Base-by-base conservation (phyloP, 2,888 invertebrate species). In the Drosophila paranaensis region DNA sequence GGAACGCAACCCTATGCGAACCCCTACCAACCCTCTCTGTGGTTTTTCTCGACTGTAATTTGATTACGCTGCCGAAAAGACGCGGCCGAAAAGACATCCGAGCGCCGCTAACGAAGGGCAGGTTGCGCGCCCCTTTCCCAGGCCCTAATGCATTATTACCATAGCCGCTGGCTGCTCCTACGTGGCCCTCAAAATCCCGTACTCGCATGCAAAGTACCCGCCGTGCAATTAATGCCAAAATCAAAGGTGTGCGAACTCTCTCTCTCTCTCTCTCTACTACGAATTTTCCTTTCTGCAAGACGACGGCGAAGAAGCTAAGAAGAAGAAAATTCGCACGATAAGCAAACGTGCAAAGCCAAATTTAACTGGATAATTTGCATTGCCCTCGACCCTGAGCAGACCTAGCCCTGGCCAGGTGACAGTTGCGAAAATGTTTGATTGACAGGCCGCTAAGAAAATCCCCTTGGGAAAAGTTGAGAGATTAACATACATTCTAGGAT, bases 21-120 rank as follows among this genome's bases (percentile, higher is more conserved):
- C 20, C 53, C 58, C 42, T 54, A 48, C 50, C 13, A 14, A 30
- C 68, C 86, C 74, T 60, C 50, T 43, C 78, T 83, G 89, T 68
- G 87, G 87, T 79, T 79, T 79, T 43, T 35, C 43, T 14, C 42
- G 53, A 45, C 54, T 79, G 84, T 84, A 84, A 84, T 84, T 84
- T 89, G 84, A 84, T 84, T 89, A 84, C 84, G 67, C 50, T 50
- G 50, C 27, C 70, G 51, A 53, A 50, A 76, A 72, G 60, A 66
- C 60, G 86, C 77, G 54, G 81, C 74, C 71, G 68, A 84, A 76
- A 74, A 64, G 63, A 68, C 66, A 67, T 57, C 50, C 40, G 50
- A 60, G 40, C 56, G 69, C 25, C 50, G 48, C 54, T 54, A 54
- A 54, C 54, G 60, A 62, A 48, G 71, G 71, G 53, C 74, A 77